Percentiles rank a stretch among this genome's conserved stretches.
These are phyloP conservation scores for Lates japonicus DNA, from an alignment of 2,797 vertebrate genomes.

Conservation along the genomic window DNA sequence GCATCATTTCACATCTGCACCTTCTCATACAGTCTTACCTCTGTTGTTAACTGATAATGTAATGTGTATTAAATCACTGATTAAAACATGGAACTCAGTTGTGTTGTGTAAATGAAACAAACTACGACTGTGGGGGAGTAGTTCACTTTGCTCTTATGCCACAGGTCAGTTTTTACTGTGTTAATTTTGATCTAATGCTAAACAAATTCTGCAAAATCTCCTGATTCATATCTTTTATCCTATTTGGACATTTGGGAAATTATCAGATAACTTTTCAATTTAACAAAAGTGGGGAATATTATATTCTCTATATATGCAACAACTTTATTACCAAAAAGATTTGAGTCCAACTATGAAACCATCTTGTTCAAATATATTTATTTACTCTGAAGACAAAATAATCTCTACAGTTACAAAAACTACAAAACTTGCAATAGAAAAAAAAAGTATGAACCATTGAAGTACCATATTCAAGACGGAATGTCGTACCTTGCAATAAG, in stretches of 20 bases:
- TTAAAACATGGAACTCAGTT: background rate
- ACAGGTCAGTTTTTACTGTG: background rate
- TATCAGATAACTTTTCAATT: too few relatives aligned
- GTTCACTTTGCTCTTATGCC: background rate
- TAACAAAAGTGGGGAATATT: background rate
- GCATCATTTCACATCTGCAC: background rate
- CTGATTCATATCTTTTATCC: background rate
- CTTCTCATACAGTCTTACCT: background rate
- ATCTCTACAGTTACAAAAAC: constrained; percentile 83
- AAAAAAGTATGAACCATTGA: constrained; percentile 50
- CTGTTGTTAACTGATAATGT: background rate
- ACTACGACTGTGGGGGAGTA: background rate
- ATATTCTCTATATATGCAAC: background rate
- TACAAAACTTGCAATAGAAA: constrained; percentile 76
- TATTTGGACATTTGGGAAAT: background rate
- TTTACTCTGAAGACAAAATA: constrained; percentile 83
- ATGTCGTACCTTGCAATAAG: constrained; percentile 63
- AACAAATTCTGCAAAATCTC: background rate
- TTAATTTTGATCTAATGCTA: too few relatives aligned
- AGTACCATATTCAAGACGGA: constrained; percentile 67
- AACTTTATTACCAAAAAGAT: background rate
- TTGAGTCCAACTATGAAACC: background rate
- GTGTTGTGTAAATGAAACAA: background rate
- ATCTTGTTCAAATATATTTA: constrained; percentile 83
- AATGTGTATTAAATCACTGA: constrained; percentile 4